These are phyloP conservation scores for Kryptolebias ocellatus DNA, from an alignment of 2,797 vertebrate species.

Conservation along the genomic window DNA sequence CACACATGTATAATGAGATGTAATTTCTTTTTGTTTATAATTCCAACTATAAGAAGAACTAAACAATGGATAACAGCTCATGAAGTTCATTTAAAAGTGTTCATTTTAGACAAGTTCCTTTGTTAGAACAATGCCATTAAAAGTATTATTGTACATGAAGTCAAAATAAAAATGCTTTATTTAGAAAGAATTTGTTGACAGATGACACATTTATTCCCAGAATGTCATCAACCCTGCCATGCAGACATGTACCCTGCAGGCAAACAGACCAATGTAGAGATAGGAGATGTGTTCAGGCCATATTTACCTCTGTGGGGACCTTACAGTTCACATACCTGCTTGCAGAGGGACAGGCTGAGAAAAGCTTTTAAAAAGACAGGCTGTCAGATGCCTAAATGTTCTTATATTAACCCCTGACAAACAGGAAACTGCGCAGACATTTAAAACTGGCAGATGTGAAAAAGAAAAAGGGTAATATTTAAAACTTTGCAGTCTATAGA, in stretches of 20 bases:
- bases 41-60: not conserved
- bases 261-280: conserved; percentile 45
- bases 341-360: conserved; percentile 48
- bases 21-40: not conserved
- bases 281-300: conserved; percentile 40
- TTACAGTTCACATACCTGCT: conserved; percentile 47
- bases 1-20: conserved; percentile 31
- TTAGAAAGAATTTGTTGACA: not conserved
- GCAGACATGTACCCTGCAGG: conserved; percentile 40
- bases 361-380: conserved; percentile 61
- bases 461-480: not conserved
- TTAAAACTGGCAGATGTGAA: not conserved
- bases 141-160: no score
- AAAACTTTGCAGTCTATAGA: not conserved
- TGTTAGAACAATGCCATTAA: no score
- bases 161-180: not conserved
- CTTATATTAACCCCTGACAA: not conserved
- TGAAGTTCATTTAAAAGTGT: not conserved
- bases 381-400: conserved; percentile 37
- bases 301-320: conserved; percentile 37
- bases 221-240: conserved; percentile 21
- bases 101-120: not conserved
- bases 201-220: conserved; percentile 16
- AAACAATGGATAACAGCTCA: not conserved
- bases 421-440: not conserved